Evolutionary conservation across 2,888 invertebrate genomes (phyloP), one percentile per base, ranked within the genome.

Genomic region (Philhelius pedissequus): DNA sequence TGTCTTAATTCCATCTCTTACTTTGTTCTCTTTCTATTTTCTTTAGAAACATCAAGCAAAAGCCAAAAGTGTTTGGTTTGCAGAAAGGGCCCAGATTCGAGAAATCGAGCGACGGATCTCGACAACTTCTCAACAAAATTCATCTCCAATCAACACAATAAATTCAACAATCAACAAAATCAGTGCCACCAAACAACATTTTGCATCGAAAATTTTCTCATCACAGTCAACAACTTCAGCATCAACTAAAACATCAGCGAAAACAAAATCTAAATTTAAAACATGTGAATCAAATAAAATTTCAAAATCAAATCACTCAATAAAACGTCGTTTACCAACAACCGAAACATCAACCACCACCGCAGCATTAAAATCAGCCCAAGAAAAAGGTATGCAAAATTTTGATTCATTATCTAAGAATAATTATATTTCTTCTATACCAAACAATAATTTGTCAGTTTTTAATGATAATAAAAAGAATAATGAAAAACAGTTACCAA

Each of bases 381-480:
- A 79, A 58, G 83, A 83, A 79, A 54, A 83, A 84, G 84, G 84
- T 84, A 84, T 75, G 80, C 68, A 83, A 68, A 80, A 71, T 71
- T 80, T 76, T 60, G 66, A 58, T 76, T 80, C 74, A 40, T 79
- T 48, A 54, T 75, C 75, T 84, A 84, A 84, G 70, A 75, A 64
- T 70, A 64, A 64, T 48, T 48, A 48, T 45, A 43, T 27, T 62
- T 43, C 43, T 62, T 64, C 45, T 64, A 66, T 70, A 75, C 22
- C 52, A 75, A 80, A 64, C n/a, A 40, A 62, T 62, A 48, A 76
- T 84, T 84, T 84, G 80, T 84, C 80, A 84, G 84, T 80, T 80
- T 80, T 84, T 80, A 80, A 84, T 75, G 30, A 66, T 73, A 79
- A 58, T 30, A 56, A 80, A 62, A 73, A 15, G 13, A 35, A 74